Percentiles rank a stretch among this genome's conserved stretches.
Evolutionary conservation across 1,140 invertebrate species (phyloP).

Genomic region (Gryllus bimaculatus): DNA sequence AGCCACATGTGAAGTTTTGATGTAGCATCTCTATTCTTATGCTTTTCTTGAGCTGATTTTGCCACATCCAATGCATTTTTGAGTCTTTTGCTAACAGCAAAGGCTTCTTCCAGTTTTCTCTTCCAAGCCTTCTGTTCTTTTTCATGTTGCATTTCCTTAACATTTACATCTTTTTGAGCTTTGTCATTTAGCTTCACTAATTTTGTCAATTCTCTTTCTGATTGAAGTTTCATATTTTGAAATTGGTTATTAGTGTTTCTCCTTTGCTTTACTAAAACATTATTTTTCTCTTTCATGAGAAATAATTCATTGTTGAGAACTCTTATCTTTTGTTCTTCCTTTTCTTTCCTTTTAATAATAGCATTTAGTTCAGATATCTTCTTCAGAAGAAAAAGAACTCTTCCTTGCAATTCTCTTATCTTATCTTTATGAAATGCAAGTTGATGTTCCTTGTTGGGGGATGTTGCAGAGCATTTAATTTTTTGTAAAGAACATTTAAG

Average conservation of each 20-base stretch:
- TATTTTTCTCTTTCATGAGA: conserved; percentile 69
- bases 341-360: conserved; percentile 71
- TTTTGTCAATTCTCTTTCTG: conserved; percentile 69
- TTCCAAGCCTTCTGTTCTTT: conserved; percentile 77
- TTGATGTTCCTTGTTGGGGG: neutral
- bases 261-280: conserved; percentile 77
- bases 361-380: conserved; percentile 64
- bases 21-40: conserved; percentile 31
- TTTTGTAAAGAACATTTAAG: conserved; percentile 52
- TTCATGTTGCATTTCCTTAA: conserved; percentile 62
- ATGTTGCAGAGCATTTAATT: conserved; percentile 29
- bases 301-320: conserved; percentile 63
- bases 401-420: conserved; percentile 64
- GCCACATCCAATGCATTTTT: conserved; percentile 46
- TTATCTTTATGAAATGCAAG: conserved; percentile 41
- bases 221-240: conserved; percentile 63
- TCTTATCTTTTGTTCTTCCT: conserved; percentile 66
- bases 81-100: conserved; percentile 67
- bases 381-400: conserved; percentile 60
- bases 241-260: conserved; percentile 72
- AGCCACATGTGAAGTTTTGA: conserved; percentile 45
- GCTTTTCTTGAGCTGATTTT: conserved; percentile 37
- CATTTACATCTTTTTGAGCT: conserved; percentile 64
- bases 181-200: conserved; percentile 72
- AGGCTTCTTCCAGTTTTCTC: conserved; percentile 74